Evolutionary conservation across 2,113 vertebrate genomes (phyloP).

Genomic region (Arizona elegans): DNA sequence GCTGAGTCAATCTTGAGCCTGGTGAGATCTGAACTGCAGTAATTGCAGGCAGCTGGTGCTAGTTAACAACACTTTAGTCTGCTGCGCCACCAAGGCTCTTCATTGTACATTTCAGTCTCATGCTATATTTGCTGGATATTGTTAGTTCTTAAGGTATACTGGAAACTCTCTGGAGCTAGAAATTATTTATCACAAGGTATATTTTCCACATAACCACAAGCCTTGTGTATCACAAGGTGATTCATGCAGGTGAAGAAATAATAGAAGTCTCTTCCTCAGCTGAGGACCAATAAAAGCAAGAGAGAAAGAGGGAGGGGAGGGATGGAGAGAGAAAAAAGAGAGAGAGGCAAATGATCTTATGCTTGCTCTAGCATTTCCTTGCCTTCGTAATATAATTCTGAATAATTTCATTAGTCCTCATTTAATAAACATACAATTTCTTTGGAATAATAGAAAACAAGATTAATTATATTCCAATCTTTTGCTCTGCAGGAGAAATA

Average conservation of each 20-base stretch:
- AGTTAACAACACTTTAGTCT: too few relatives aligned
- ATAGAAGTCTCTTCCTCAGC: slow-evolving; percentile 1
- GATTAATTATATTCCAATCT: neutral
- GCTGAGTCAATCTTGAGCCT: too few relatives aligned
- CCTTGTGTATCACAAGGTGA: neutral
- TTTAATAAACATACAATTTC: neutral
- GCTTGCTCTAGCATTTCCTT: neutral
- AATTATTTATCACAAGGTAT: slow-evolving; percentile 8
- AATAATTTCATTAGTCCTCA: slow-evolving; percentile 16
- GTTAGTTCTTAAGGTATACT: neutral
- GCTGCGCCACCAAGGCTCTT: neutral
- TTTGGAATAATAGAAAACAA: neutral
- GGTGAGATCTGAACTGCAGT: too few relatives aligned
- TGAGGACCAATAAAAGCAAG: neutral
- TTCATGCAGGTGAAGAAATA: neutral
- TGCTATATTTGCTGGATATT: neutral
- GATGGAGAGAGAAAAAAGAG: neutral
- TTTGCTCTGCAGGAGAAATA: neutral
- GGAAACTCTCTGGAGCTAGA: neutral
- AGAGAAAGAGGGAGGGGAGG: too few relatives aligned
- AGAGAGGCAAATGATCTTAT: neutral
- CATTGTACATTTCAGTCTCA: neutral
- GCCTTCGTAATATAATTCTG: slow-evolving; percentile 19
- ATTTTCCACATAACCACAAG: neutral
- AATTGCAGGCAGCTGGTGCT: too few relatives aligned